Percentiles rank a stretch among this genome's conserved stretches.
phyloP scores from a whole-genome alignment of 2,797 vertebrate species.

The Sarcoramphus papa region DNA sequence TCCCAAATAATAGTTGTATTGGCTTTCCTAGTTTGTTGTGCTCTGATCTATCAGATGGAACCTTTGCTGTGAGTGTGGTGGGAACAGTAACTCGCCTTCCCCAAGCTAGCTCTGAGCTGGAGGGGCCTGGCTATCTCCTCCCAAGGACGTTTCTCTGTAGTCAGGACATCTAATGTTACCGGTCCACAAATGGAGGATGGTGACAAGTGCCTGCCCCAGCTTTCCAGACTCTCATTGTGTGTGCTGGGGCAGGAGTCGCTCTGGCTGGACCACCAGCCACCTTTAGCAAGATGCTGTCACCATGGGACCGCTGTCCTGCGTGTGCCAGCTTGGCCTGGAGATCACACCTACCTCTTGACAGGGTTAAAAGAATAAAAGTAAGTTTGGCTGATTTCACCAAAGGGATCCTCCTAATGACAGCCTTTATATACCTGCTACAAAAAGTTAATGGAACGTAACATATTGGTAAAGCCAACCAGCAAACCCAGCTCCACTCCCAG shows the following conservation, averaged over 20 bases:
- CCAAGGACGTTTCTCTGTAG: neutral
- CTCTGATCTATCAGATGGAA: neutral
- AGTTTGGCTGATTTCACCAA: neutral
- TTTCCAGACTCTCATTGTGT: neutral
- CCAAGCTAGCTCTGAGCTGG: neutral
- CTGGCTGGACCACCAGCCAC: neutral
- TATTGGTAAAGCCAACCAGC: neutral
- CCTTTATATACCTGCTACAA: neutral
- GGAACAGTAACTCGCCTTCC: neutral
- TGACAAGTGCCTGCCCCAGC: neutral
- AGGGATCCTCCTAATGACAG: neutral
- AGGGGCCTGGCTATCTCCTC: neutral
- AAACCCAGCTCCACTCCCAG: neutral
- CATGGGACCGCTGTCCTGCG: rapidly evolving
- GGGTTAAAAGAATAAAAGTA: neutral
- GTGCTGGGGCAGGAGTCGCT: rapidly evolving
- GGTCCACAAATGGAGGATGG: neutral
- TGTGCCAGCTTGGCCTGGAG: neutral
- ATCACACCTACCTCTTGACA: neutral
- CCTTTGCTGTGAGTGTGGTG: neutral
- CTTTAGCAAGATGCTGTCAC: neutral
- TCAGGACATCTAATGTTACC: neutral
- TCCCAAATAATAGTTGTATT: neutral
- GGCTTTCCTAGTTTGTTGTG: rapidly evolving
- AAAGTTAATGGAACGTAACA: neutral